Evolutionary conservation across 1,140 invertebrate species (phyloP), one percentile per base, ranked within the genome.

Genomic region (Eufriesea mexicana): DNA sequence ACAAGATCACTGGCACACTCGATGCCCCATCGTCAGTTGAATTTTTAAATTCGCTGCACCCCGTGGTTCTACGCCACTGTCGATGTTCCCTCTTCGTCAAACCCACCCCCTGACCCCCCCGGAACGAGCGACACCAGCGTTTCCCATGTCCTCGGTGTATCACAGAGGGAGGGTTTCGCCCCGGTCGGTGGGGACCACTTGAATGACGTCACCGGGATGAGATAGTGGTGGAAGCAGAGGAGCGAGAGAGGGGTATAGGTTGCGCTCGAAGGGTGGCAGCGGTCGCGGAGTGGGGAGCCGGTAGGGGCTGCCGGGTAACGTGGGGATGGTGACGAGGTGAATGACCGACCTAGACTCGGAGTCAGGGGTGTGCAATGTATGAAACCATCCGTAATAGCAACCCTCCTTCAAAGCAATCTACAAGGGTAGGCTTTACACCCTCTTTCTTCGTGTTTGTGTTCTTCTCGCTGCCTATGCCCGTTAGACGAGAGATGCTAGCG

Each of bases 291-390:
- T 68, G 75, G 75, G 75, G 77, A 68, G 71, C 51, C 64, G 72
- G 83, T 79, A 68, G 72, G 71, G 80, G 78, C 77, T 89, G 89
- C 84, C 79, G 77, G 86, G 86, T 84, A 89, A 87, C 68, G 87
- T 75, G 83, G 85, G 89, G 87, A 89, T 87, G 90, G 86, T 87
- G 84, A 85, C 85, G 90, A 86, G 94, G 90, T 94, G 93, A 94
- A 94, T 90, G 94, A 94, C 94, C 94, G 94, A 94, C 94, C 94
- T 94, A 94, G 94, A 94, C 94, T 94, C 93, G 89, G 88, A 93
- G 91, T 94, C 93, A 94, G 93, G 93, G 93, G 93, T 94, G 93
- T 93, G 93, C 92, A 91, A 91, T 90, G 89, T 91, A 90, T 90
- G 88, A 93, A 93, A 91, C 88, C 88, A 90, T 84, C 90, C 90